Base-by-base conservation (phyloP, 1,140 invertebrate species). In the Galleria mellonella region DNA sequence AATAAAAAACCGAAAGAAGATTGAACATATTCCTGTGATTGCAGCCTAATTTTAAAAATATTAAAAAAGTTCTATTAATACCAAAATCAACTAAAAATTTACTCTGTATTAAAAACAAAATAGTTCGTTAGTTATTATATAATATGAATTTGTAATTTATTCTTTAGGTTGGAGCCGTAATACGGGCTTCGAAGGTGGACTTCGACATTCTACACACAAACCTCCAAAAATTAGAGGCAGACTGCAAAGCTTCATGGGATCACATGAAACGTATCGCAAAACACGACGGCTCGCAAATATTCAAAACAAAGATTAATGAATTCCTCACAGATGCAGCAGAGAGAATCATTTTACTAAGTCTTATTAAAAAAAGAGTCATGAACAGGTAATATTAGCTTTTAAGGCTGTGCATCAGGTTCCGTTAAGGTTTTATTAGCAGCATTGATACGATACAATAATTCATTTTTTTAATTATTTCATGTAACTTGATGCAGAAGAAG, bases 221-320 rank as follows among this genome's bases (percentile, higher is more conserved):
- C 75, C 91, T 99, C 10, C 87, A 89, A 27, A 94, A 94, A 70
- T 89, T 99, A 66, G 97, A 99, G 85, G 89, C 89, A 12, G 98
- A 99, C 73, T 99, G 98, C 86, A 99, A 99, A 81, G 92, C 94
- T 8, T 98, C 96, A 0, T 99, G 97, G 95, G 97, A 99, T 82
- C 94, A 99, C 82, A 90, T 99, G 51, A 97, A 98, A 87, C 90
- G 95, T 17, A 97, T 99, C 48, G 93, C 95, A 4, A 99, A 99
- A 81, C 96, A 99, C 78, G 97, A 99, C 70, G 94, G 94, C 13
- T 94, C 94, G 0, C 93, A 93, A 32, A 93, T 94, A 77, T 91
- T 96, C 78, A 96, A 97, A 86, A 91, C 93, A 29, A 97, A 96
- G 89, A 94, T 99, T 86, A 96, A 95, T 2, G 97, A 98, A 72